Evolutionary conservation across 2,113 vertebrate species (phyloP).

Genomic region (Enhydra lutris): DNA sequence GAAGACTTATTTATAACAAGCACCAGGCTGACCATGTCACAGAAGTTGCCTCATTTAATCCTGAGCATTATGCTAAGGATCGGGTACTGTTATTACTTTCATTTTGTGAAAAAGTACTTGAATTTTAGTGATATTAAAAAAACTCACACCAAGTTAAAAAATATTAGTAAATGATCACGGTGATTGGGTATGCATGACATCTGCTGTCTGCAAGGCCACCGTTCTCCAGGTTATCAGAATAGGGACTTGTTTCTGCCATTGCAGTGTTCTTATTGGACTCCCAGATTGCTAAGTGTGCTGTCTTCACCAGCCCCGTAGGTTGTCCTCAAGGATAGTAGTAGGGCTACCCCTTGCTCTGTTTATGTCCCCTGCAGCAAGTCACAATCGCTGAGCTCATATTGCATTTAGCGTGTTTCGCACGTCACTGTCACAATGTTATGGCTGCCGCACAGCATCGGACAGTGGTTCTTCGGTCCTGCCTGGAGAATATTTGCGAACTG

Average conservation of each 20-base stretch:
- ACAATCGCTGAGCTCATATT: neutral
- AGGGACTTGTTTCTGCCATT: neutral
- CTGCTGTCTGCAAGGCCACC: neutral
- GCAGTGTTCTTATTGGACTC: rapidly evolving
- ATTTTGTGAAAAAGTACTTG: neutral
- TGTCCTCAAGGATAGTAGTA: neutral
- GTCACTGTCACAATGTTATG: neutral
- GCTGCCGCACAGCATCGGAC: neutral
- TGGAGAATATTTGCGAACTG: neutral
- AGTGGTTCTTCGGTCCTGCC: neutral
- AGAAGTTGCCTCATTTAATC: no score
- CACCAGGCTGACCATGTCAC: rapidly evolving
- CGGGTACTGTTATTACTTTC: neutral
- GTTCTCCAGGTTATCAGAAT: no score
- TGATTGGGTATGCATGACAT: neutral
- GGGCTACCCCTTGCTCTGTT: neutral
- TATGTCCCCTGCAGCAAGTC: neutral
- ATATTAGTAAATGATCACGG: neutral
- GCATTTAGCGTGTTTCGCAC: neutral
- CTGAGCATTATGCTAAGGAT: neutral
- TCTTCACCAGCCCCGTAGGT: neutral
- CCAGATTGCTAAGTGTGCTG: rapidly evolving
- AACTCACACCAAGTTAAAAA: neutral
- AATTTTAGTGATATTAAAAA: neutral
- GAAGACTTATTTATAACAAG: neutral